Percentiles rank a stretch among this genome's conserved stretches.
Conservation (phyloP, 2,888 invertebrate genomes). For the Physocephala rufipes region DNA sequence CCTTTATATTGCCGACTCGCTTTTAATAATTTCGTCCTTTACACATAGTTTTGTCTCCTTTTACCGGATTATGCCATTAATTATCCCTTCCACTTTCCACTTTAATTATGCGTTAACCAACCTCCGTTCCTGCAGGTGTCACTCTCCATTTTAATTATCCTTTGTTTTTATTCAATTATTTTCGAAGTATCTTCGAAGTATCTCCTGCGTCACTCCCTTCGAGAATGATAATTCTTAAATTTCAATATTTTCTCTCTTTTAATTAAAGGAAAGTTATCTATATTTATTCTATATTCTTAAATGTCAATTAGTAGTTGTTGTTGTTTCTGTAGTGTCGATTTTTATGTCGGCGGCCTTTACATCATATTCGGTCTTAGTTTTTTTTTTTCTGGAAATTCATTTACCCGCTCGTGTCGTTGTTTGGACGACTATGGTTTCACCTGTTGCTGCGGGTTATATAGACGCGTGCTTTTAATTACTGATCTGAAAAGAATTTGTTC, state of each 20-base stretch:
- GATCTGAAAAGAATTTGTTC: constrained; percentile 20
- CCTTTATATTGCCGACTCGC: no score
- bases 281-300: not conserved
- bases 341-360: not conserved
- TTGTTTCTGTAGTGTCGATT: not conserved
- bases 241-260: constrained; percentile 48
- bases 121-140: constrained; percentile 50
- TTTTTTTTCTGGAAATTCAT: not conserved
- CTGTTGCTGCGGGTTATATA: constrained; percentile 11
- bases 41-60: no score
- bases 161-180: not conserved
- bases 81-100: no score
- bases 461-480: constrained; percentile 31
- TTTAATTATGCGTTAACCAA: no score
- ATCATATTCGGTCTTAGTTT: no score
- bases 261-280: constrained; percentile 39
- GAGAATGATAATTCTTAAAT: constrained; percentile 44
- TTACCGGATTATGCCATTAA: no score
- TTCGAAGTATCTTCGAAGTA: constrained; percentile 2
- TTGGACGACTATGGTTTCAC: constrained; percentile 26
- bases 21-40: no score
- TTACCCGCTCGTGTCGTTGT: constrained; percentile 9
- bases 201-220: constrained; percentile 26
- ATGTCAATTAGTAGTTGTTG: not conserved
- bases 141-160: constrained; percentile 1